These are phyloP conservation scores for Bolinopsis microptera DNA, from an alignment of 37 sponge, comb jelly and placozoan genomes.

Conservation along the genomic window DNA sequence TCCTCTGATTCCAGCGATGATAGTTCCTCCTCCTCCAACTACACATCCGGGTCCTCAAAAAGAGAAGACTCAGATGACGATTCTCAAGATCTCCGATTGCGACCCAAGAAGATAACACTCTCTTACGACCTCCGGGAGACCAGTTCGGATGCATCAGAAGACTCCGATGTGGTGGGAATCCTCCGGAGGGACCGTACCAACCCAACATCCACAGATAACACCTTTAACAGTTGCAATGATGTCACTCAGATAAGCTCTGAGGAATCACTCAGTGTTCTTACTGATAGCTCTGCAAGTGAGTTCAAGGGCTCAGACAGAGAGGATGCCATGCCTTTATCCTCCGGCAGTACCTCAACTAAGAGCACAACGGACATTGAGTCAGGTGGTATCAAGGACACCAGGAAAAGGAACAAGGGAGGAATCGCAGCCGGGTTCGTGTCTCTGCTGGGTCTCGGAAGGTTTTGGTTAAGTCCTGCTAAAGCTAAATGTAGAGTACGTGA, in stretches of 20 bases:
- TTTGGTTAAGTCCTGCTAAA: constrained; percentile 9
- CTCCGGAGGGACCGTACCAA: neutral
- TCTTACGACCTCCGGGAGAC: neutral
- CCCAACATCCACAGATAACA: neutral
- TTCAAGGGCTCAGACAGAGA: neutral
- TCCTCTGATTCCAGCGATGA: neutral
- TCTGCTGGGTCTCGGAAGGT: neutral
- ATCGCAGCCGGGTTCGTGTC: neutral
- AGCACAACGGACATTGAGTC: neutral
- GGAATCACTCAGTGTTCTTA: neutral
- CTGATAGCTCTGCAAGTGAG: neutral
- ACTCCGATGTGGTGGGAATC: neutral
- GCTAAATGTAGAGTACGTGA: constrained; percentile 1
- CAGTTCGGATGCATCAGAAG: neutral
- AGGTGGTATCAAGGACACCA: neutral
- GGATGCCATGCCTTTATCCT: neutral
- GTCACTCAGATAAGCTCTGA: neutral
- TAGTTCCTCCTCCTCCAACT: neutral
- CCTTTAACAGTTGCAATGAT: neutral
- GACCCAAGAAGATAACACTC: neutral
- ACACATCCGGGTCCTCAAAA: neutral
- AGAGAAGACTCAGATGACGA: neutral
- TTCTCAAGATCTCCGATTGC: neutral
- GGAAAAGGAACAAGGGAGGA: neutral
- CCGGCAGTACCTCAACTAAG: neutral